Evolutionary conservation across 2,797 vertebrate species (phyloP).

Genomic region (Microcaecilia unicolor): DNA sequence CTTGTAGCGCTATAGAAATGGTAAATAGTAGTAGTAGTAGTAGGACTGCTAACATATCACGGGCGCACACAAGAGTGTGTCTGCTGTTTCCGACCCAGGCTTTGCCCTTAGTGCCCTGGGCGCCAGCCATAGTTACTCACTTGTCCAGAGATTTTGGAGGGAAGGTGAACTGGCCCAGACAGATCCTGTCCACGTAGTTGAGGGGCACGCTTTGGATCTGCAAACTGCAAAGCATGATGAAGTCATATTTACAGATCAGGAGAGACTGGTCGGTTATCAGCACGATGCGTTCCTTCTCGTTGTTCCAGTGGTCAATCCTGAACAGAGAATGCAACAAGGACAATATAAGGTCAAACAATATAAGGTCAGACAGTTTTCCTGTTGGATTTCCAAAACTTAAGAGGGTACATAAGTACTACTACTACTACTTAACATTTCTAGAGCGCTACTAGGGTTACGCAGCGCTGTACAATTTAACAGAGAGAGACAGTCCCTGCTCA

Average conservation of each 20-base stretch:
- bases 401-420: too few relatives aligned
- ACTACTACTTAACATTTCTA: too few relatives aligned
- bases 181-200: conserved; percentile 51
- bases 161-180: conserved; percentile 55
- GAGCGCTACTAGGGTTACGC: too few relatives aligned
- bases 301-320: conserved; percentile 79
- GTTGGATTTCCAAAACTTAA: too few relatives aligned
- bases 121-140: conserved; percentile 39
- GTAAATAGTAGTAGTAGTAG: too few relatives aligned
- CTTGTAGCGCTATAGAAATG: too few relatives aligned
- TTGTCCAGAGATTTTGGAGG: conserved; percentile 58
- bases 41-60: too few relatives aligned
- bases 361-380: background rate
- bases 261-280: conserved; percentile 56
- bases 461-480: too few relatives aligned
- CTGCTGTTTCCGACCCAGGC: too few relatives aligned
- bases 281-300: conserved; percentile 64
- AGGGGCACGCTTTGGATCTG: conserved; percentile 56
- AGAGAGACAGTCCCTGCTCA: too few relatives aligned
- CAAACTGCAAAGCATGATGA: conserved; percentile 66
- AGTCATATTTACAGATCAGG: conserved; percentile 72
- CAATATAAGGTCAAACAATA: background rate
- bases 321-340: background rate
- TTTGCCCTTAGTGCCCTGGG: too few relatives aligned
- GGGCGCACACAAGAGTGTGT: too few relatives aligned